phyloP scores from a whole-genome alignment of 2,113 vertebrate genomes.

The Bubo bubo region DNA sequence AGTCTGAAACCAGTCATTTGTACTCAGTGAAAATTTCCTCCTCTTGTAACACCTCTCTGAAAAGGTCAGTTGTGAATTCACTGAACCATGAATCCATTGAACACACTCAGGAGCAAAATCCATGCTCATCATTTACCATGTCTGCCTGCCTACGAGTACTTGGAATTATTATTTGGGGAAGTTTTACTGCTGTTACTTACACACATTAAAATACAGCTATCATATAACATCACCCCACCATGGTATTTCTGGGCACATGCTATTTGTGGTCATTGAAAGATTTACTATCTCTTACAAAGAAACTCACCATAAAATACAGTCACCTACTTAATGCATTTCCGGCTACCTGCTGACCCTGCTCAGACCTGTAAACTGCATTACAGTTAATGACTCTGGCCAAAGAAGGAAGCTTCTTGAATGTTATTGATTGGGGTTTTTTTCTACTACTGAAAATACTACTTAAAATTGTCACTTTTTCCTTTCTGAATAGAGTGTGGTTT shows the following conservation, averaged over 20 bases:
- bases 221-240: background rate
- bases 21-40: background rate
- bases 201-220: background rate
- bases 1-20: background rate
- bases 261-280: background rate
- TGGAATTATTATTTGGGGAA: background rate
- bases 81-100: background rate
- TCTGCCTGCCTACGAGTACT: background rate
- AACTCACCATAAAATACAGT: background rate
- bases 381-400: background rate
- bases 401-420: background rate
- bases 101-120: background rate
- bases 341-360: background rate
- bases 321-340: slow-evolving; percentile 7
- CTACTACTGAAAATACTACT: slow-evolving; percentile 13
- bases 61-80: slow-evolving; percentile 9
- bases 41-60: background rate
- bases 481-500: background rate
- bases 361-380: background rate
- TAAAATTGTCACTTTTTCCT: slow-evolving; percentile 6
- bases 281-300: background rate
- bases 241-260: background rate
- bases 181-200: background rate
- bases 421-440: background rate
- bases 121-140: background rate